These are phyloP conservation scores for Chymomyza fuscimana DNA, from an alignment of 2,888 invertebrate genomes.

Conservation along the genomic window DNA sequence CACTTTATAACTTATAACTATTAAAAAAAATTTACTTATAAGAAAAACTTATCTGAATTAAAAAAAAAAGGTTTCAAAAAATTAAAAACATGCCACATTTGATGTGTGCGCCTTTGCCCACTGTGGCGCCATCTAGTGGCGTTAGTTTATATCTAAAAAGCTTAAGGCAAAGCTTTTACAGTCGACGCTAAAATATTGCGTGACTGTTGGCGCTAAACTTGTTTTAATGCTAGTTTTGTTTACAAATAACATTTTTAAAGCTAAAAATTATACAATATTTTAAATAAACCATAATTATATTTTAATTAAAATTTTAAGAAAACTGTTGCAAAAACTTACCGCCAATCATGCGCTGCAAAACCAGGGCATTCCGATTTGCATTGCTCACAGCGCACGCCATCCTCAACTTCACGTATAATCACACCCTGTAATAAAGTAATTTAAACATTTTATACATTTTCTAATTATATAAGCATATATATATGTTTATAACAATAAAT, in stretches of 20 bases:
- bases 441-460: not conserved
- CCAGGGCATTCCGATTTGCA: slow-evolving; percentile 91
- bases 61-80: too few species aligned
- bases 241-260: not conserved
- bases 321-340: slow-evolving; percentile 82
- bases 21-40: too few species aligned
- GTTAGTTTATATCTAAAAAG: slow-evolving; percentile 16
- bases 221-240: not conserved
- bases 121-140: slow-evolving; percentile 38
- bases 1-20: too few species aligned
- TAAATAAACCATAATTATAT: too few species aligned
- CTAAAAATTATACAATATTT: too few species aligned
- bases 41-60: too few species aligned
- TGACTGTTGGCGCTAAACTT: not conserved
- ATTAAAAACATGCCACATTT: too few species aligned
- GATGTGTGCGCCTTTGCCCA: too few species aligned
- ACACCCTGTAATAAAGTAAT: slow-evolving; percentile 85
- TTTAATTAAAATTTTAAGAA: too few species aligned
- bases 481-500: too few species aligned
- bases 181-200: slow-evolving; percentile 29
- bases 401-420: slow-evolving; percentile 90
- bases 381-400: slow-evolving; percentile 90
- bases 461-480: not conserved
- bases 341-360: slow-evolving; percentile 91
- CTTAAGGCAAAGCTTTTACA: slow-evolving; percentile 56